Evolutionary conservation across 1,140 invertebrate species (phyloP), one percentile per base, ranked within the genome.

Genomic region (Phymorhynchus buccinoides): DNA sequence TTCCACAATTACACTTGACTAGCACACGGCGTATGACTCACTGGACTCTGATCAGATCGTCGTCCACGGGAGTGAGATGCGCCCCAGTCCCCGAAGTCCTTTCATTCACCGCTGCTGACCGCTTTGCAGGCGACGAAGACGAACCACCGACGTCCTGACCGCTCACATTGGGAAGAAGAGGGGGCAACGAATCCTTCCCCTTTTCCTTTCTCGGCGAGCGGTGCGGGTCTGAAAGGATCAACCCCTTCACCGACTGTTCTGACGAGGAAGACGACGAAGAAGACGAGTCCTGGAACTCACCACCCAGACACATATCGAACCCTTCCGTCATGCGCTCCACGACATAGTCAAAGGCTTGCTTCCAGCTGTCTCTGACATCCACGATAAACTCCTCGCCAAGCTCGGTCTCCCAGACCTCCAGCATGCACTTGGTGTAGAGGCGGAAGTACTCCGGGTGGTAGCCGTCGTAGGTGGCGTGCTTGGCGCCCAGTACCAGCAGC

Each of bases 331-430:
- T 88, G 32, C 88, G 83, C 27, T 83, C 68, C 37, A 89, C 85
- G 12, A 91, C 82, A 84, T 89, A 91, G 48, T 87, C 86, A 56
- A 91, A 89, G 3, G 88, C 56, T 1, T 81, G 39, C 12, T 48
- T 68, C 90, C 90, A 91, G 78, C 87, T 86, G 3, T 91, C 88
- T 18, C 85, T 77, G 3, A 91, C 88, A 83, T 91, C 90, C 56
- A 66, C 77, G 68, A 89, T 90, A 39, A 89, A 91, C 82, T 90
- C 89, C 52, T 91, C 89, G 0, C 90, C 88, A 6, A 91, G 88
- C 22, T 87, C 87, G 41, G 75, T 82, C 83, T 91, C 90, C 90
- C 90, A 91, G 1, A 89, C 89, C 30, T 89, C 87, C 48, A 91
- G 71, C 56, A 90, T 75, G 71, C 87, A 88, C 84, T 90, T 91